A percentile compares a stretch with the other conserved stretches of the same genome.
Evolutionary conservation across 2,888 invertebrate species (phyloP).

Genomic region (Caenorhabditis sp.): DNA sequence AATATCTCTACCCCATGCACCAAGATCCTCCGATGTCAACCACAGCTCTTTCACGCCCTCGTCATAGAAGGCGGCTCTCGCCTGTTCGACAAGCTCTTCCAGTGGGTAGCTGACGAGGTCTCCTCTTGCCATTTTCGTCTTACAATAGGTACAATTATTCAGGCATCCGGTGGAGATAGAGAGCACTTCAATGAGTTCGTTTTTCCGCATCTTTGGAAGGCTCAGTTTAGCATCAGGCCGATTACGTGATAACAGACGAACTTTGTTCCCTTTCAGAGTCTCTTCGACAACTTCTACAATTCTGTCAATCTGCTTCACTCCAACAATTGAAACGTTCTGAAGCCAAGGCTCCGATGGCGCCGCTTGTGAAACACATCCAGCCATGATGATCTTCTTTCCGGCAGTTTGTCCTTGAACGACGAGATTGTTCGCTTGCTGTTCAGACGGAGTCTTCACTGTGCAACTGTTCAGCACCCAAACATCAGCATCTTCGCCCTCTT

Average conservation of each 20-base stretch:
- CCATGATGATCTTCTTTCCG: conserved; percentile 88
- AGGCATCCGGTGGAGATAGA: conserved; percentile 87
- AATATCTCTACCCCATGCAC: conserved; percentile 97
- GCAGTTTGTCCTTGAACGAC: conserved; percentile 66
- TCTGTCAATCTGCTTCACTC: conserved; percentile 97
- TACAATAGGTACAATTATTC: conserved; percentile 99
- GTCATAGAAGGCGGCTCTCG: conserved; percentile 70
- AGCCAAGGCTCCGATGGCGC: conserved; percentile 84
- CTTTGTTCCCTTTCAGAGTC: conserved; percentile 90
- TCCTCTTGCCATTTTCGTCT: conserved; percentile 91
- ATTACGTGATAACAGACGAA: conserved; percentile 70
- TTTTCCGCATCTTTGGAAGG: conserved; percentile 95
- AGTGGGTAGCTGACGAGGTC: conserved; percentile 92
- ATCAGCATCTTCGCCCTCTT: conserved; percentile 90
- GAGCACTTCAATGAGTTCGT: conserved; percentile 94
- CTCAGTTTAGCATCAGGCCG: conserved; percentile 91
- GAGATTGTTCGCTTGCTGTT: conserved; percentile 84
- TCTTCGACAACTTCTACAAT: conserved; percentile 98
- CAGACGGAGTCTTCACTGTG: conserved; percentile 97
- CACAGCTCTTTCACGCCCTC: conserved; percentile 97
- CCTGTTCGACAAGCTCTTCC: conserved; percentile 76
- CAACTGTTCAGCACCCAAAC: conserved; percentile 97
- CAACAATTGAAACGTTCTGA: conserved; percentile 92
- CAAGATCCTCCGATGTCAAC: conserved; percentile 98
- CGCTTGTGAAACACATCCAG: conserved; percentile 98